Base-by-base conservation (phyloP, 1,140 invertebrate species). In the Cyclargus thomasi region DNA sequence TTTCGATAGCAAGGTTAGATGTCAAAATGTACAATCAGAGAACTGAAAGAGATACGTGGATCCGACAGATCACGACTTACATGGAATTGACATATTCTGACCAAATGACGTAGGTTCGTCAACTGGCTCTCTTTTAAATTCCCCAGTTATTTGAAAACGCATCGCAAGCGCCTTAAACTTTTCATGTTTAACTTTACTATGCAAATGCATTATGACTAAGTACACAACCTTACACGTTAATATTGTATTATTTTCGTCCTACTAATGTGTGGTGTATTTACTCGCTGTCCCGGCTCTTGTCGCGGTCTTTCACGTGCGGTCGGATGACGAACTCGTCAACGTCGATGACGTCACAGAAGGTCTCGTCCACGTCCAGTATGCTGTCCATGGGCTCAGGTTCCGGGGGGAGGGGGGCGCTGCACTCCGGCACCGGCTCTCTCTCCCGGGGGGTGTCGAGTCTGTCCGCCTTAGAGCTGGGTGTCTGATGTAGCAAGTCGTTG, bases 401-500 rank as follows among this genome's bases (percentile, higher is more conserved):
- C 10, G 18, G 55, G 10, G 20, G 18, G 55, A 17, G 18, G 55
- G 55, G 18, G 55, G 18, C 55, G 17, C 55, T 59, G 55, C 55
- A 59, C 55, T 59, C 55, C 17, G 55, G 7, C 10, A 59, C 20
- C 10, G 55, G 55, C 18, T 20, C 5, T 6, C 7, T 18, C 10
- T 59, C 55, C 17, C 55, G 55, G 55, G 0, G 53, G 53, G 4
- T 17, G 3, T 20, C 18, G 53, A 18, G n/a, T 20, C 53, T 17
- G n/a, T 3, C 8, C 53, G 17, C 53, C n/a, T 11, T 59, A 20
- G 55, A 5, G 55, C n/a, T 18, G n/a, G 17, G 21, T 10, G n/a
- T 59, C 18, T 59, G 55, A 59, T 59, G 55, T 59, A 47, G 39
- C 14, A 66, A 20, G 16, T 77, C 75, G 7, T 79, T 74, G 2